These are phyloP conservation scores for Mustela nigripes DNA, from an alignment of 2,113 vertebrate species.

Conservation along the genomic window DNA sequence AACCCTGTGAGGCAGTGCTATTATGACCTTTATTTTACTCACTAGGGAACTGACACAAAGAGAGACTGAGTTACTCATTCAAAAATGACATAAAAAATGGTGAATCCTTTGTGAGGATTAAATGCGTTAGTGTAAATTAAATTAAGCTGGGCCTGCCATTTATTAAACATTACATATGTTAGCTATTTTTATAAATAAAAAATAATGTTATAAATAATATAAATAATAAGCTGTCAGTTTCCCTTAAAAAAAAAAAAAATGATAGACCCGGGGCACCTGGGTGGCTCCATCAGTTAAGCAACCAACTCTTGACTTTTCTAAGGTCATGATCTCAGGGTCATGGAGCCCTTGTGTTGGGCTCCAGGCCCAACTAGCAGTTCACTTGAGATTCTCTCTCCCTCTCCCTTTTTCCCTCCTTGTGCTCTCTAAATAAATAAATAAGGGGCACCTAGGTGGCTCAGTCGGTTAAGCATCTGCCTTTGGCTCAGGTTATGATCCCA, in stretches of 20 bases:
- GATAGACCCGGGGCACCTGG: not conserved
- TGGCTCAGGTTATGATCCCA: not conserved
- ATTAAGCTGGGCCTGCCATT: not conserved
- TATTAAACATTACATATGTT: not conserved
- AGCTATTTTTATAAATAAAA: not conserved
- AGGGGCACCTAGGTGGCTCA: not conserved
- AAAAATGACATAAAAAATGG: not conserved
- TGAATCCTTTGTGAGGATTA: not conserved
- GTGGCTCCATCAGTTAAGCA: not conserved
- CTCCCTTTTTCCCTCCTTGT: not conserved
- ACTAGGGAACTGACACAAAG: not conserved
- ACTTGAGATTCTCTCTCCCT: not conserved
- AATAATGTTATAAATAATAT: not conserved
- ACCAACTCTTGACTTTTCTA: not conserved
- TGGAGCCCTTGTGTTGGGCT: too few species aligned
- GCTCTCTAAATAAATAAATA: not conserved
- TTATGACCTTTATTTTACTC: not conserved
- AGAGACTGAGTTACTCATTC: not conserved
- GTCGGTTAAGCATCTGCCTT: not conserved
- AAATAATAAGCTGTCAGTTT: not conserved
- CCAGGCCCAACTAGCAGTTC: not conserved
- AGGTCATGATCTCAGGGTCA: not conserved
- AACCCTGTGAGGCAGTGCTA: not conserved
- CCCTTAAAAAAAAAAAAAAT: not conserved
- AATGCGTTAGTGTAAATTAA: not conserved